phyloP scores from a whole-genome alignment of 2,113 vertebrate genomes.

The Syngnathus floridae region DNA sequence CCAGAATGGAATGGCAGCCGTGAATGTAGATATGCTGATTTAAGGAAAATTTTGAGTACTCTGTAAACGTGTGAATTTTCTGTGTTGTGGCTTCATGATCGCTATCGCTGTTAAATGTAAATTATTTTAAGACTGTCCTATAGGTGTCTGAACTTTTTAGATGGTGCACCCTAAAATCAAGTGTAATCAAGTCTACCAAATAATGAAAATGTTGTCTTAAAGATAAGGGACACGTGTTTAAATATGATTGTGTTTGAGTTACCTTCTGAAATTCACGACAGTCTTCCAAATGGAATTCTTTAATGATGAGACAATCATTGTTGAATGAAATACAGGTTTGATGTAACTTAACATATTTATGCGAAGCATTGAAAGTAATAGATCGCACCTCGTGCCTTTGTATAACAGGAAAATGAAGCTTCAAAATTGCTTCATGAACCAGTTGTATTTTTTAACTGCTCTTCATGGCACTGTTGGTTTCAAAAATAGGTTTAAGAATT shows the following conservation, averaged over 20 bases:
- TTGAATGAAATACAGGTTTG: neutral
- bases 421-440: no score
- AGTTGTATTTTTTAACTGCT: no score
- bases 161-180: neutral
- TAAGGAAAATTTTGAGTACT: neutral
- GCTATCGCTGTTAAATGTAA: no score
- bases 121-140: neutral
- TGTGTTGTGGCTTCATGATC: no score
- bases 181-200: neutral
- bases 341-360: neutral
- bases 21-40: neutral
- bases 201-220: neutral
- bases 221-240: neutral
- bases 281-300: neutral
- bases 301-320: neutral
- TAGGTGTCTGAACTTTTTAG: neutral
- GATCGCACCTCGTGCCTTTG: neutral
- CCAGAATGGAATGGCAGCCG: neutral
- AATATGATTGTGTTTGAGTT: neutral
- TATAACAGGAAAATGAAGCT: neutral
- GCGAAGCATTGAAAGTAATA: neutral
- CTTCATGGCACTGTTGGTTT: no score
- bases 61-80: neutral
- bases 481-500: no score
- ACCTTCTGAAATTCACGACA: neutral